Percentiles rank a stretch among this genome's conserved stretches.
phyloP scores from a whole-genome alignment of 2,888 invertebrate species.

The Archips xylosteana region DNA sequence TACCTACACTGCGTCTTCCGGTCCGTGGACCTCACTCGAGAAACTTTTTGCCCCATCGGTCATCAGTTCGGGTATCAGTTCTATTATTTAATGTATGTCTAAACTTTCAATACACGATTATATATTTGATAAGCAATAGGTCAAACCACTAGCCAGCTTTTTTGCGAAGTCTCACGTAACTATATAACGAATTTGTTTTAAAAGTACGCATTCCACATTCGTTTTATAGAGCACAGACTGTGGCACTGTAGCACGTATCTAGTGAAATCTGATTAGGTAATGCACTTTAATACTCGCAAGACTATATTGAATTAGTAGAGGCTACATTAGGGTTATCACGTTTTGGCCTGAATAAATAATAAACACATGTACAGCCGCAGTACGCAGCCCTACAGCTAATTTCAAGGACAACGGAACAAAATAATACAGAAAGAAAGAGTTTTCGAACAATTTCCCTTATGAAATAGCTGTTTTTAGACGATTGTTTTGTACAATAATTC shows the following conservation, averaged over 20 bases:
- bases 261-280: slow-evolving; percentile 1
- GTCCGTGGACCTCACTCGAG: no score
- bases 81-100: no score
- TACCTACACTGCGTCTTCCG: no score
- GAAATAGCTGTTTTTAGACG: not conserved
- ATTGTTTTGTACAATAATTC: not conserved
- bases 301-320: slow-evolving; percentile 22
- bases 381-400: slow-evolving; percentile 8
- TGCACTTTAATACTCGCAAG: slow-evolving; percentile 9
- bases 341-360: slow-evolving; percentile 37
- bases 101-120: no score
- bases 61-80: no score
- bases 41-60: no score
- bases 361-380: slow-evolving; percentile 16
- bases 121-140: no score
- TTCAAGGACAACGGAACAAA: slow-evolving; percentile 20
- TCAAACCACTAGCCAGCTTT: no score
- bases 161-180: no score
- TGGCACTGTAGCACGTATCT: not conserved
- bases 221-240: not conserved
- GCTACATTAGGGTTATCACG: slow-evolving; percentile 38
- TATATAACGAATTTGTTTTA: not conserved
- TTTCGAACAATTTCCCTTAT: slow-evolving; percentile 1
- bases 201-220: no score
- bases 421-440: slow-evolving; percentile 8